These are phyloP conservation scores for Phaethon lepturus DNA, from an alignment of 2,113 vertebrate species.

Conservation along the genomic window DNA sequence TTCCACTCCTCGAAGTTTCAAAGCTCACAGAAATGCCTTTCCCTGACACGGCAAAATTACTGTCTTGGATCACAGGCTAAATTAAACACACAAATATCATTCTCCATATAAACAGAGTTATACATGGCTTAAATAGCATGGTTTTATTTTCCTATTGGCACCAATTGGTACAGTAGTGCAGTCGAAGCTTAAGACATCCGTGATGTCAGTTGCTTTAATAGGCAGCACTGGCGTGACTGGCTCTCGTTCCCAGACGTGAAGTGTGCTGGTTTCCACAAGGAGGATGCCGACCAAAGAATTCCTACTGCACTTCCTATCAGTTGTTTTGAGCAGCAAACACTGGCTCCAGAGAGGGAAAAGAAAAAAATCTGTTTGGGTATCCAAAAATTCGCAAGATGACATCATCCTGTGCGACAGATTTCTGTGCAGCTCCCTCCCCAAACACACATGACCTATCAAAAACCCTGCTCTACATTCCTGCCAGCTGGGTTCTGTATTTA, in stretches of 20 bases:
- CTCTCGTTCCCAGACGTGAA: slow-evolving; percentile 33
- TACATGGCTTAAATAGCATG: slow-evolving; percentile 37
- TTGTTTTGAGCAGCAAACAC: slow-evolving; percentile 34
- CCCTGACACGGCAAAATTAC: slow-evolving; percentile 45
- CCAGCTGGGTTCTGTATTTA: slow-evolving; percentile 11
- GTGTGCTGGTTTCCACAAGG: slow-evolving; percentile 48
- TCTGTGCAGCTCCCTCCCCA: background rate
- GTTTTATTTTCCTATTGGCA: slow-evolving; percentile 58
- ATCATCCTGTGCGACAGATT: background rate
- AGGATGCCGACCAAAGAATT: slow-evolving; percentile 47
- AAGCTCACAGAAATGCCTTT: background rate
- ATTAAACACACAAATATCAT: slow-evolving; percentile 52
- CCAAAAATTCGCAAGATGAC: slow-evolving; percentile 46
- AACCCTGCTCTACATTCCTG: background rate
- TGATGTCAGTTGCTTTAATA: slow-evolving; percentile 68
- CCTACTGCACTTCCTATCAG: slow-evolving; percentile 32
- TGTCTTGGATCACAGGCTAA: slow-evolving; percentile 59
- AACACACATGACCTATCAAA: background rate
- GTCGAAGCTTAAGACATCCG: slow-evolving; percentile 9
- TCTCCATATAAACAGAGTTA: slow-evolving; percentile 47
- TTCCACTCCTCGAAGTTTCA: slow-evolving; percentile 20
- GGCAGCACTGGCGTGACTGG: slow-evolving; percentile 18
- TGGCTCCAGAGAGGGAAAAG: background rate
- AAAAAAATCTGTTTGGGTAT: background rate
- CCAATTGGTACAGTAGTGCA: slow-evolving; percentile 55